phyloP scores from a whole-genome alignment of 2,113 vertebrate genomes.

The Halichoeres trimaculatus region DNA sequence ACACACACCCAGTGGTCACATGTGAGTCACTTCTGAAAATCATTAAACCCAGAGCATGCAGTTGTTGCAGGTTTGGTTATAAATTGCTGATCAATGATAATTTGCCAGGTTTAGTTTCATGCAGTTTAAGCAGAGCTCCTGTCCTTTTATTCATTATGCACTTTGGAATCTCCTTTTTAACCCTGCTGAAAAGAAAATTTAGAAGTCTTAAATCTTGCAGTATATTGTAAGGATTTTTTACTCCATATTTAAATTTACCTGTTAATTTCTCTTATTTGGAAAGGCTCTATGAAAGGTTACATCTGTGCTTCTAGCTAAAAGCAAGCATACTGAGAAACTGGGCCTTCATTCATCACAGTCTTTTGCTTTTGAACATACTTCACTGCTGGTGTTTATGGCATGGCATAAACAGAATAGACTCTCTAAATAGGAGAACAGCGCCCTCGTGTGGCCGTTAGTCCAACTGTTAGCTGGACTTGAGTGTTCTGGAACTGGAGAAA shows the following conservation, averaged over 20 bases:
- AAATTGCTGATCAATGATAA: slow-evolving; percentile 24
- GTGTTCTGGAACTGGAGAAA: neutral
- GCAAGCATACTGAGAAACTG: neutral
- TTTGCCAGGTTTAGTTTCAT: neutral
- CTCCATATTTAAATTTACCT: neutral
- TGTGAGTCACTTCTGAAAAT: slow-evolving; percentile 5
- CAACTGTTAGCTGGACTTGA: neutral
- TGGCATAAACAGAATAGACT: neutral
- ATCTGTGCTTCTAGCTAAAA: slow-evolving; percentile 10
- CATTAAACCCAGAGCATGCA: slow-evolving; percentile 26
- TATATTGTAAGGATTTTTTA: neutral
- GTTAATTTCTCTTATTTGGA: neutral
- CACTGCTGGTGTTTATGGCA: neutral
- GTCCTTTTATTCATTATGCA: neutral
- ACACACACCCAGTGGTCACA: neutral
- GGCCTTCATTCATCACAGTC: slow-evolving; percentile 1
- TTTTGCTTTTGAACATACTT: neutral
- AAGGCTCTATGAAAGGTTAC: neutral
- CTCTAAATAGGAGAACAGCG: slow-evolving; percentile 28
- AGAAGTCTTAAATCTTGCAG: neutral
- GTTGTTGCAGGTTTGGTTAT: neutral
- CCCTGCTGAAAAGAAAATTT: neutral
- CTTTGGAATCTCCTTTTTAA: neutral
- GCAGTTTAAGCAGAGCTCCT: neutral
- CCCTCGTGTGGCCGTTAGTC: slow-evolving; percentile 53